Percentiles rank a stretch among this genome's conserved stretches.
Conservation (phyloP, 2,888 invertebrate species). For the Ophion ellenae region DNA sequence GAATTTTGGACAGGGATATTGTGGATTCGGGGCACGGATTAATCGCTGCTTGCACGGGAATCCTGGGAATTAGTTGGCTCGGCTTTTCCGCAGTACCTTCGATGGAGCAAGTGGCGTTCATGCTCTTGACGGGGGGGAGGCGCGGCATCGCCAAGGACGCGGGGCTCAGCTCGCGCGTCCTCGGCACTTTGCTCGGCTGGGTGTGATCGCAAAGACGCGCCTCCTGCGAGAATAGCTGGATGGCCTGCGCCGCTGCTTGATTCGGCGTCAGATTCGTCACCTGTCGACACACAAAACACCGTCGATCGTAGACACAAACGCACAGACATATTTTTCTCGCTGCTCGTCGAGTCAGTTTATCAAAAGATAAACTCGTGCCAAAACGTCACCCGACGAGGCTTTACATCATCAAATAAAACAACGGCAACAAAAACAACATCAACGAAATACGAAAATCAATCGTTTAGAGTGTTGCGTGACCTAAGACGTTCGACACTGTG, state of each 20-base stretch:
- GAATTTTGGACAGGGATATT: neutral
- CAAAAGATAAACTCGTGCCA: too few species aligned
- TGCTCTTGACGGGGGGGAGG: slow-evolving; percentile 80
- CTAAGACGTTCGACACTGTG: neutral
- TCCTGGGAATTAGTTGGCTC: slow-evolving; percentile 5
- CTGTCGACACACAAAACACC: slow-evolving; percentile 79
- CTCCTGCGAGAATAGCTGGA: slow-evolving; percentile 93
- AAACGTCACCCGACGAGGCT: too few species aligned
- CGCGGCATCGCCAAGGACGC: slow-evolving; percentile 80
- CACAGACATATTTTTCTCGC: neutral
- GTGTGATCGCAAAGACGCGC: slow-evolving; percentile 91
- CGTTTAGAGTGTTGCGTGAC: neutral
- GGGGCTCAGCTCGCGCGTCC: slow-evolving; percentile 85
- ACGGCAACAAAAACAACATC: too few species aligned
- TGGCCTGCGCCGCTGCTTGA: slow-evolving; percentile 95
- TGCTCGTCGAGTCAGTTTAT: neutral
- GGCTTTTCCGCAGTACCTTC: slow-evolving; percentile 77
- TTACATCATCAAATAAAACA: too few species aligned
- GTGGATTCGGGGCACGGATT: neutral
- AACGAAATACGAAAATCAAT: too few species aligned
- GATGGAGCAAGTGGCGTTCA: slow-evolving; percentile 81
- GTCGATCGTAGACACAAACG: neutral
- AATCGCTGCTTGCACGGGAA: neutral
- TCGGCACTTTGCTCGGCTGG: slow-evolving; percentile 89
- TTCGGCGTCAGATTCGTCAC: slow-evolving; percentile 91